Percentiles rank a stretch among this genome's conserved stretches.
phyloP scores from a whole-genome alignment of 1,140 invertebrate species.

The Eulimnadia texana region DNA sequence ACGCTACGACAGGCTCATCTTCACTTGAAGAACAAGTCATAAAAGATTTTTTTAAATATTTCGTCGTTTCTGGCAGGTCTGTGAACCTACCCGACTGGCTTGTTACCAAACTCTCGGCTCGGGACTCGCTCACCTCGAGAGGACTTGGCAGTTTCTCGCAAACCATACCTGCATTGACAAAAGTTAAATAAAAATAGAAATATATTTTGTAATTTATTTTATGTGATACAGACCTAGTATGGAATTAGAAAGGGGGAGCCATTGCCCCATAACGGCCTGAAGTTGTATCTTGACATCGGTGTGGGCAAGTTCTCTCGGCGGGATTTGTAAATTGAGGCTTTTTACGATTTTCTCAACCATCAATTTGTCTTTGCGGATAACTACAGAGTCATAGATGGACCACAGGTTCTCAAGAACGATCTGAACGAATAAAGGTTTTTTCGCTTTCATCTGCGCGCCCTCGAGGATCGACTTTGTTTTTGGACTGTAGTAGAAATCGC shows the following conservation, averaged over 20 bases:
- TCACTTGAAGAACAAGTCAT: conserved; percentile 47
- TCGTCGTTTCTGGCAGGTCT: conserved; percentile 49
- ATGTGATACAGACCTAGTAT: conserved; percentile 38
- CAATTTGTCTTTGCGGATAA: conserved; percentile 59
- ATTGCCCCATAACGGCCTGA: conserved; percentile 67
- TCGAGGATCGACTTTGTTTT: conserved; percentile 75
- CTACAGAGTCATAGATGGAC: conserved; percentile 73
- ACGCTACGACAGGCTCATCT: conserved; percentile 64
- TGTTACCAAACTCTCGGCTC: conserved; percentile 60
- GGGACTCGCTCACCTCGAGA: conserved; percentile 54
- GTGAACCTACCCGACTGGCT: conserved; percentile 49
- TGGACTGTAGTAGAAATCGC: conserved; percentile 81
- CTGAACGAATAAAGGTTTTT: conserved; percentile 92
- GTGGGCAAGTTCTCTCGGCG: conserved; percentile 56
- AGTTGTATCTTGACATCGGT: conserved; percentile 62
- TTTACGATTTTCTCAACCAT: conserved; percentile 65
- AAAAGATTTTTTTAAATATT: conserved; percentile 58
- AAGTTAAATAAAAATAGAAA: neutral
- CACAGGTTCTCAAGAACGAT: conserved; percentile 89
- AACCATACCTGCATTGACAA: conserved; percentile 44
- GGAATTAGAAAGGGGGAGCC: conserved; percentile 70
- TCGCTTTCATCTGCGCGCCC: conserved; percentile 86
- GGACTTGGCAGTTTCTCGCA: conserved; percentile 67
- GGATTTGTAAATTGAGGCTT: conserved; percentile 64
- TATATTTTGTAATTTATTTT: neutral